Evolutionary conservation across 2,888 invertebrate genomes (phyloP).

Genomic region (Cheilosia vernalis): DNA sequence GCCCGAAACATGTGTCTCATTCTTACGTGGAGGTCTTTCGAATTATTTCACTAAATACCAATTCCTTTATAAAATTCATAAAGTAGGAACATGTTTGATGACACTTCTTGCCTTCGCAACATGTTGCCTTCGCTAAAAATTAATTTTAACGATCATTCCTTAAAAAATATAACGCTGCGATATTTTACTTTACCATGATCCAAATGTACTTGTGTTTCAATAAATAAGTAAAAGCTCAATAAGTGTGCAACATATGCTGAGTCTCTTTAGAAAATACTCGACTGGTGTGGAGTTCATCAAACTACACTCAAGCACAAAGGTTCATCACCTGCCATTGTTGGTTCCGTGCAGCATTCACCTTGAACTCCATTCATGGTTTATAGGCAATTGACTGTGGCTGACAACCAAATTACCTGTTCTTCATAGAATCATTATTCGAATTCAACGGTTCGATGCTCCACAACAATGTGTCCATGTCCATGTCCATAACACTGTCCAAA

Average conservation of each 20-base stretch:
- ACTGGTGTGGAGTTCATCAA: background rate
- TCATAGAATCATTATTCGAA: background rate
- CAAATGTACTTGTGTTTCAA: too few species aligned
- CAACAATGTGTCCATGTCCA: background rate
- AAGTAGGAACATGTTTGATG: too few species aligned
- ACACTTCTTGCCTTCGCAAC: too few species aligned
- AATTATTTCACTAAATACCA: too few species aligned
- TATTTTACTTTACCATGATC: too few species aligned
- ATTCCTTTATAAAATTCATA: too few species aligned
- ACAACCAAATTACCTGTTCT: background rate
- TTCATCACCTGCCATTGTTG: background rate
- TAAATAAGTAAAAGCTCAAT: background rate
- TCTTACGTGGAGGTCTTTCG: too few species aligned
- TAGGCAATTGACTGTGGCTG: background rate
- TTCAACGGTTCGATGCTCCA: conserved; percentile 12
- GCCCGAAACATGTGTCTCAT: too few species aligned
- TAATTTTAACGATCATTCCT: too few species aligned
- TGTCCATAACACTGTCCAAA: conserved; percentile 13
- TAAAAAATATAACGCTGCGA: too few species aligned
- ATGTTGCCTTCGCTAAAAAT: too few species aligned
- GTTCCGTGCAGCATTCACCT: conserved; percentile 5
- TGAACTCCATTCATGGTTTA: conserved; percentile 10
- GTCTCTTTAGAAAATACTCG: background rate
- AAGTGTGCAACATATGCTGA: background rate
- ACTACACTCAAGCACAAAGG: background rate